phyloP scores from a whole-genome alignment of 1,140 invertebrate genomes.

The Mycetomoellerius zeteki region DNA sequence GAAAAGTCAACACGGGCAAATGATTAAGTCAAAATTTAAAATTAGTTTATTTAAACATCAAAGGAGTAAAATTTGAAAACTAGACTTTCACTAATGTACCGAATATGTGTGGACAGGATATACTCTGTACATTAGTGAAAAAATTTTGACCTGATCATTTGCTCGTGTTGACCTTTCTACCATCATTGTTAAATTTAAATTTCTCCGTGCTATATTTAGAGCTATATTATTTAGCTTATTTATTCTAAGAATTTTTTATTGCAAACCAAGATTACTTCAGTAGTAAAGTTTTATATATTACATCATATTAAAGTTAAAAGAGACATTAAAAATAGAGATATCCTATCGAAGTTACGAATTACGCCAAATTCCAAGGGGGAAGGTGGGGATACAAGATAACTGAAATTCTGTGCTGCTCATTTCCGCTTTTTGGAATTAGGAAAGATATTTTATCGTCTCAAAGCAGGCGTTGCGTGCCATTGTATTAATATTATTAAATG shows the following conservation, averaged over 20 bases:
- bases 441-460: conserved; percentile 41
- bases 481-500: conserved; percentile 13
- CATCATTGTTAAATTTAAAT: neutral
- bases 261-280: neutral
- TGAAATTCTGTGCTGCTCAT: conserved; percentile 39
- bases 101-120: no score
- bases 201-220: neutral
- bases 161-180: no score
- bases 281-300: neutral
- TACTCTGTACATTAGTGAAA: no score
- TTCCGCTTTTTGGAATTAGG: conserved; percentile 24
- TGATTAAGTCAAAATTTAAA: no score
- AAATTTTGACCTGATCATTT: no score
- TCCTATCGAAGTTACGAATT: conserved; percentile 43
- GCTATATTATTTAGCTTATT: neutral
- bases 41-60: no score
- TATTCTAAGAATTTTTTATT: neutral
- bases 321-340: neutral
- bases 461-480: conserved; percentile 15
- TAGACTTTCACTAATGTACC: no score
- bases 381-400: conserved; percentile 44
- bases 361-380: conserved; percentile 22
- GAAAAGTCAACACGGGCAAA: no score
- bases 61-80: no score
- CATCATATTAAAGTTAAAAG: neutral